Percentiles rank a stretch among this genome's conserved stretches.
These are phyloP conservation scores for Phycodurus eques DNA, from an alignment of 2,113 vertebrate genomes.

Conservation along the genomic window DNA sequence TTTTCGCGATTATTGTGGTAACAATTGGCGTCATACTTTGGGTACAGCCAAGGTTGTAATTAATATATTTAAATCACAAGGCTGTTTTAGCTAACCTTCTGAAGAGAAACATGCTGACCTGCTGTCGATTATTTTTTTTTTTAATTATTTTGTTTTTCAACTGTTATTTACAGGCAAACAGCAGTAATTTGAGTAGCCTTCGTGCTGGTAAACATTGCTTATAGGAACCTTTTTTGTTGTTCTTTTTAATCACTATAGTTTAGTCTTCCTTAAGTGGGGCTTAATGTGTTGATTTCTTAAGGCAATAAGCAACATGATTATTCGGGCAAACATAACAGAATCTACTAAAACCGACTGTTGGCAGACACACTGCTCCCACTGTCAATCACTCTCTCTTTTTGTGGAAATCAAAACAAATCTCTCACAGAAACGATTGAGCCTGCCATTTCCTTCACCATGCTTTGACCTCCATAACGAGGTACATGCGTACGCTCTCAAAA, in stretches of 20 bases:
- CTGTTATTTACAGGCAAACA: conserved; percentile 9
- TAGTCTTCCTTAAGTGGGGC: conserved; percentile 51
- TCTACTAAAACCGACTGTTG: conserved; percentile 34
- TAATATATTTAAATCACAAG: conserved; percentile 1
- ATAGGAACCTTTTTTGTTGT: conserved; percentile 2
- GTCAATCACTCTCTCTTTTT: conserved; percentile 36
- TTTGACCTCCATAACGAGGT: not conserved
- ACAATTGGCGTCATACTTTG: not conserved
- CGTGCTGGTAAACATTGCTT: conserved; percentile 12
- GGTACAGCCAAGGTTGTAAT: not conserved
- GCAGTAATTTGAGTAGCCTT: conserved; percentile 12
- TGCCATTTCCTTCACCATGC: not conserved
- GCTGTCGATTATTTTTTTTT: not conserved
- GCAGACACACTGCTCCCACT: conserved; percentile 11
- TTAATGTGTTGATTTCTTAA: conserved; percentile 39
- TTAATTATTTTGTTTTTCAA: not conserved
- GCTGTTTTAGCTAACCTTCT: not conserved
- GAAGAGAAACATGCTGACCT: conserved; percentile 9
- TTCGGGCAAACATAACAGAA: conserved; percentile 11
- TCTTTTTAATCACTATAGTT: conserved; percentile 19
- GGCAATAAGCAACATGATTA: conserved; percentile 57
- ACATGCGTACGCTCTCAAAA: not conserved
- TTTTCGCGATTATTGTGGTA: conserved; percentile 4
- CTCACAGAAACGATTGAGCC: conserved; percentile 38
- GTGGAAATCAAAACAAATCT: conserved; percentile 45